phyloP scores from a whole-genome alignment of 2,113 vertebrate genomes.

The Myanophis thanlyinensis region DNA sequence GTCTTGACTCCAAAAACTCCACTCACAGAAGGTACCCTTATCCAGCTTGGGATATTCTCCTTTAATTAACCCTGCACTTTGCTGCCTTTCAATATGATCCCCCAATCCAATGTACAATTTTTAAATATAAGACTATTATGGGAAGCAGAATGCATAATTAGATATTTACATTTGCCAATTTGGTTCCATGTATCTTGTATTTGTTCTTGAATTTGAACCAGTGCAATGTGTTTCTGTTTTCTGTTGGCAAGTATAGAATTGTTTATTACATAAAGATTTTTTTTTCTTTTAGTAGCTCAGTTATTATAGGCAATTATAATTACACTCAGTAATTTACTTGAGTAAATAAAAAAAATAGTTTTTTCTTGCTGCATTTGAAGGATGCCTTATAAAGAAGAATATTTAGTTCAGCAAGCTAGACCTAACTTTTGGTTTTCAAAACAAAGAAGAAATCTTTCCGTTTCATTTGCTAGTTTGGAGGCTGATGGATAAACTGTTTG shows the following conservation, averaged over 20 bases:
- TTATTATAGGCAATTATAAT: not conserved
- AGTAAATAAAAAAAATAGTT: not conserved
- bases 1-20: not conserved
- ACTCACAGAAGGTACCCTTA: not conserved
- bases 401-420: not conserved
- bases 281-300: not conserved
- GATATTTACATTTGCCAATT: not conserved
- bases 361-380: not conserved
- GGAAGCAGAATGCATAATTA: not conserved
- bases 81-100: not conserved
- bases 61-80: not conserved
- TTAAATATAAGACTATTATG: not conserved
- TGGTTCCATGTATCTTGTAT: not conserved
- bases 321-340: not conserved
- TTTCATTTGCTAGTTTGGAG: not conserved
- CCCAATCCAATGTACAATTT: not conserved
- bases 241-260: not conserved
- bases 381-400: not conserved
- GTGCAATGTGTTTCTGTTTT: not conserved
- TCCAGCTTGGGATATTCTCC: not conserved
- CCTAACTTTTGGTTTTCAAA: not conserved
- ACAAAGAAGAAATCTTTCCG: not conserved
- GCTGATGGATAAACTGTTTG: not conserved
- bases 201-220: not conserved
- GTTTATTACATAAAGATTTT: not conserved